Base-by-base conservation (phyloP, 2,113 vertebrate genomes). In the Zeus faber region DNA sequence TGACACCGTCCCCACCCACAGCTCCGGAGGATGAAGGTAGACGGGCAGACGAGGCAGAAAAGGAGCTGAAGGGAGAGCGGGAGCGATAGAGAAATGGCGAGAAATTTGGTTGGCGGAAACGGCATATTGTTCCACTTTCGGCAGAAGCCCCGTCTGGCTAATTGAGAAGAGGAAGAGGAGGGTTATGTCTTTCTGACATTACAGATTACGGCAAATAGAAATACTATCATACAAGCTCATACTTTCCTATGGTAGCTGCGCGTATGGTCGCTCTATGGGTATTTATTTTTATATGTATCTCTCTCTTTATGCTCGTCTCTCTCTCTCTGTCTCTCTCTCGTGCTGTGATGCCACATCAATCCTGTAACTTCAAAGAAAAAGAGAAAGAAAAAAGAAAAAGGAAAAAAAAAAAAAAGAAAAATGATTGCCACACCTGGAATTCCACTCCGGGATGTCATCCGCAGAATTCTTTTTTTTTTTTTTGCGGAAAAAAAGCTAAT, bases 361-460 rank as follows among this genome's bases (percentile, higher is more conserved):
- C 18, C 58, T 46, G 39, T 72, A 65, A 50, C 71, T 72, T 73
- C 43, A 16, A 55, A 41, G 41, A 44, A 4, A 35, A 35, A 35
- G 9, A 35, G 9, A 11, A 13, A 9, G 3, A 13, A 20, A 39
- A 13, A 27, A 53, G 40, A n/a, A 16, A 46, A 24, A 54, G 13
- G 6, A 23, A 33, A 54, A 13, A 35, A 27, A 43, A 5, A 50
- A 31, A 31, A 37, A 46, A 43, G 33, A 27, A 67, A 65, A 65
- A 79, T 61, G 43, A 67, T 63, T 67, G 40, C 68, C 77, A 76
- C 80, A 85, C 77, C 74, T 83, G 80, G 73, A 80, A 71, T 83
- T 74, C 53, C 65, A 76, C 65, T 73, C 56, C 56, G 63, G 71
- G 71, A 80, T 79, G 74, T 81, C 83, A 87, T 74, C 62, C 67